These are phyloP conservation scores for Bombus superbus DNA, from an alignment of 1,140 invertebrate species.

Conservation along the genomic window DNA sequence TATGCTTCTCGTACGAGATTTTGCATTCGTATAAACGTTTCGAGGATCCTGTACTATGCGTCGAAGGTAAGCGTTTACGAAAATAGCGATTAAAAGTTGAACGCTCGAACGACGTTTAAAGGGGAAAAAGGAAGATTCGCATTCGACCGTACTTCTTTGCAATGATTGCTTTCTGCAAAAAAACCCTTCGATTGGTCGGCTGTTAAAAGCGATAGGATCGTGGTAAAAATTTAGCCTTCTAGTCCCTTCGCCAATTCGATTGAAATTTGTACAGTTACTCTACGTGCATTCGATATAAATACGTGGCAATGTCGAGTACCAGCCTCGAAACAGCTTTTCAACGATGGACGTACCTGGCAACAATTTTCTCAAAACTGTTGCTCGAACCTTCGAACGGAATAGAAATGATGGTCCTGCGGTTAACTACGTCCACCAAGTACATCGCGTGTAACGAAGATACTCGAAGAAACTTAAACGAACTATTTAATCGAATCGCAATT, in stretches of 20 bases:
- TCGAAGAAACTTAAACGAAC: slow-evolving; percentile 28
- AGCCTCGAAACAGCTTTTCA: slow-evolving; percentile 10
- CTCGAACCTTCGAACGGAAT: slow-evolving; percentile 17
- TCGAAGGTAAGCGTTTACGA: not conserved
- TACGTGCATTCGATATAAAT: not conserved
- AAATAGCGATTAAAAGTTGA: not conserved
- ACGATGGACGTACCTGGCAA: slow-evolving; percentile 44
- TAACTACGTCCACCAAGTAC: slow-evolving; percentile 4
- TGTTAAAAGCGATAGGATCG: not conserved
- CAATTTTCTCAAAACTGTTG: slow-evolving; percentile 12
- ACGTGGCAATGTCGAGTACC: slow-evolving; percentile 10
- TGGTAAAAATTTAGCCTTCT: not conserved
- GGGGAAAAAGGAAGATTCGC: not conserved
- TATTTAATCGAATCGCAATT: slow-evolving; percentile 7
- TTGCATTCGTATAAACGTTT: no score
- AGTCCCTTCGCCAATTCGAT: not conserved
- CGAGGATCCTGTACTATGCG: no score
- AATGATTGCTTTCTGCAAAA: slow-evolving; percentile 24
- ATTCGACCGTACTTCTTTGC: not conserved
- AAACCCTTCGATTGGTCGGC: slow-evolving; percentile 36
- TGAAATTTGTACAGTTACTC: not conserved
- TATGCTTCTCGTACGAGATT: not conserved
- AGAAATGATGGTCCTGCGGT: slow-evolving; percentile 19
- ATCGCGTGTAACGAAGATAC: not conserved
- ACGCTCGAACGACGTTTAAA: not conserved